These are phyloP conservation scores for Heliothis peltigera DNA, from an alignment of 2,888 invertebrate species.

Conservation along the genomic window DNA sequence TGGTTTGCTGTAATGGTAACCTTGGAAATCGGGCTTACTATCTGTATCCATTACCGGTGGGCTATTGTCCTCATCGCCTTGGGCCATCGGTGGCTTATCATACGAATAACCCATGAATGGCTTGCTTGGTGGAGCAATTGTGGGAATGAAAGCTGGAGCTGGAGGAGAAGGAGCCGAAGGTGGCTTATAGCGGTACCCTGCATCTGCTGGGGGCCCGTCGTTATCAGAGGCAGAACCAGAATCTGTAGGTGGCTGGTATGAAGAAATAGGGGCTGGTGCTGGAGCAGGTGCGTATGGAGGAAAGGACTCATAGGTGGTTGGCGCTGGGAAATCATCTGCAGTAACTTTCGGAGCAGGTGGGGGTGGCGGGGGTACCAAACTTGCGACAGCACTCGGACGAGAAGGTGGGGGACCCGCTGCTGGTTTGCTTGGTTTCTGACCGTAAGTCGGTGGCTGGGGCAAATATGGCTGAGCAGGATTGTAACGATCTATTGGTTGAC, in stretches of 20 bases:
- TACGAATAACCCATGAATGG: slow-evolving; percentile 81
- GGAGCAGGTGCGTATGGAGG: slow-evolving; percentile 79
- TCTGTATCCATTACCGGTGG: slow-evolving; percentile 63
- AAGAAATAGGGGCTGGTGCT: slow-evolving; percentile 57
- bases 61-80: slow-evolving; percentile 60
- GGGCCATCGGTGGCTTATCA: slow-evolving; percentile 76
- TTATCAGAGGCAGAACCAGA: slow-evolving; percentile 59
- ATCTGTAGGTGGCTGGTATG: slow-evolving; percentile 69
- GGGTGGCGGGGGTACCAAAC: slow-evolving; percentile 53
- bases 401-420: slow-evolving; percentile 59
- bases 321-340: slow-evolving; percentile 78
- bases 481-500: slow-evolving; percentile 81
- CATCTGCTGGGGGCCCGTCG: slow-evolving; percentile 66
- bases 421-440: slow-evolving; percentile 78
- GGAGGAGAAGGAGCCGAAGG: slow-evolving; percentile 66
- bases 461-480: slow-evolving; percentile 88
- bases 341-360: slow-evolving; percentile 62
- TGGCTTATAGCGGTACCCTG: slow-evolving; percentile 80
- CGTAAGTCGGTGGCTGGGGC: slow-evolving; percentile 74
- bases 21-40: slow-evolving; percentile 76
- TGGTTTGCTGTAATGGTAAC: slow-evolving; percentile 78
- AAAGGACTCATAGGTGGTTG: slow-evolving; percentile 82
- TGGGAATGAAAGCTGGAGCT: slow-evolving; percentile 43
- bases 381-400: slow-evolving; percentile 65
- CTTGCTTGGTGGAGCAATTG: slow-evolving; percentile 72